Percentiles rank a stretch among this genome's conserved stretches.
Conservation (phyloP, 2,113 vertebrate species). For the Protobothrops flavoviridis region DNA sequence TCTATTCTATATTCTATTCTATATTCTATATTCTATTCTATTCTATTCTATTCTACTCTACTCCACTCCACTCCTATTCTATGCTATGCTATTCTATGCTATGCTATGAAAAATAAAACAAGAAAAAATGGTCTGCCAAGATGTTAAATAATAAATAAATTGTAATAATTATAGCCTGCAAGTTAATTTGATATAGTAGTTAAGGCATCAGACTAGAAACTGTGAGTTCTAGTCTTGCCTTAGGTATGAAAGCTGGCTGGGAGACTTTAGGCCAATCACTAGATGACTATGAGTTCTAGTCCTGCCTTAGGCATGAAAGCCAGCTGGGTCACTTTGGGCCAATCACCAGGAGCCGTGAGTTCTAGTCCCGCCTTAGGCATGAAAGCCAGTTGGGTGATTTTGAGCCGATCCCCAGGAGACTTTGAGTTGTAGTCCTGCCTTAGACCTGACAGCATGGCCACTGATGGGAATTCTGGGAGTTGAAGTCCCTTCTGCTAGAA, state of each 20-base stretch:
- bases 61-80: too few relatives aligned
- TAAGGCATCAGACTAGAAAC: not conserved
- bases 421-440: not conserved
- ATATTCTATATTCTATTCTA: too few relatives aligned
- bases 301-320: not conserved
- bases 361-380: not conserved
- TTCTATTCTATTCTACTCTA: too few relatives aligned
- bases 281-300: not conserved
- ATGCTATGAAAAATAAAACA: too few relatives aligned
- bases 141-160: not conserved
- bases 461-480: not conserved
- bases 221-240: not conserved
- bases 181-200: not conserved
- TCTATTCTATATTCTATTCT: too few relatives aligned
- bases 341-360: too few relatives aligned
- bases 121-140: not conserved
- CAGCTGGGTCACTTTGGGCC: not conserved
- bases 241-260: not conserved
- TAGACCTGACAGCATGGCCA: not conserved
- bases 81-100: too few relatives aligned
- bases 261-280: not conserved
- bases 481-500: not conserved
- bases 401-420: not conserved
- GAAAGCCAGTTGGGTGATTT: not conserved
- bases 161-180: not conserved